These are phyloP conservation scores for Nylanderia fulva DNA, from an alignment of 1,140 invertebrate genomes.

Conservation along the genomic window DNA sequence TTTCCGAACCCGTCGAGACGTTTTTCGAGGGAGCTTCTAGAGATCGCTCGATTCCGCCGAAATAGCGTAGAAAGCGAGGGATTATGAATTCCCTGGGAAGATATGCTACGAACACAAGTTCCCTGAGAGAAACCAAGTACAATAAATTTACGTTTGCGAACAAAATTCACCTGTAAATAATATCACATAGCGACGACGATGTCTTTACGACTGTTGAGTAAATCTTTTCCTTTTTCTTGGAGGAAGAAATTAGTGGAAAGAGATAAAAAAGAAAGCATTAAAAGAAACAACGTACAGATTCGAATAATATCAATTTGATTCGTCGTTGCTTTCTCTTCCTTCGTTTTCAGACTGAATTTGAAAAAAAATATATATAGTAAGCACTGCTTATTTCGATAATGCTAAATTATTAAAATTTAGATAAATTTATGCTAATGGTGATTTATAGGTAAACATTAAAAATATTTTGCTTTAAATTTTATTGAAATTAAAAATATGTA, in stretches of 20 bases:
- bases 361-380: neutral
- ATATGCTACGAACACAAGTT: constrained; percentile 70
- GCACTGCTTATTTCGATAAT: constrained; percentile 50
- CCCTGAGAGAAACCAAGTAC: constrained; percentile 62
- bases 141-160: constrained; percentile 58
- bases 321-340: neutral
- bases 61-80: neutral
- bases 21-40: neutral
- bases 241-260: neutral
- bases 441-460: constrained; percentile 8
- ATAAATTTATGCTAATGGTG: neutral
- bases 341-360: constrained; percentile 20
- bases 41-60: neutral
- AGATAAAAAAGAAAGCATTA: neutral
- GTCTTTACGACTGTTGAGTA: constrained; percentile 55
- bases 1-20: neutral
- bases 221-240: constrained; percentile 23
- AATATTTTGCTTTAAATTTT: constrained; percentile 15
- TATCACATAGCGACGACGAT: constrained; percentile 54
- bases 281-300: constrained; percentile 7
- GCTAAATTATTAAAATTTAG: constrained; percentile 18
- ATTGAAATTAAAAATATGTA: neutral
- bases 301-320: constrained; percentile 8
- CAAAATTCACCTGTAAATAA: constrained; percentile 66
- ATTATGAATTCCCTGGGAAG: neutral